These are phyloP conservation scores for Epistrophe grossulariae DNA, from an alignment of 2,888 invertebrate genomes.

Conservation along the genomic window DNA sequence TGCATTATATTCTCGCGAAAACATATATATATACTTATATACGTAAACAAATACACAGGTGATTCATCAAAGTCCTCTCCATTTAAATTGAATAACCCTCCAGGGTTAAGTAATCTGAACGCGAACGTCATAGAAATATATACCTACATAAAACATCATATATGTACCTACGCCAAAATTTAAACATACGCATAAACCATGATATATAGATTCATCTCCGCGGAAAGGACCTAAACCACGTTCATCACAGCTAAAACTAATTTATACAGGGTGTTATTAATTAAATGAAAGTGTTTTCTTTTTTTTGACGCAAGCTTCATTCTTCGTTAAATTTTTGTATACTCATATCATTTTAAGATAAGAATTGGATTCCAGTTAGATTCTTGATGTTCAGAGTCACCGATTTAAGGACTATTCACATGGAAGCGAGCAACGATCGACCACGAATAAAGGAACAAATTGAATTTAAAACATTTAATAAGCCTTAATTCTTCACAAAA, in stretches of 20 bases:
- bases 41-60: constrained; percentile 34
- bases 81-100: constrained; percentile 66
- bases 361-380: no score
- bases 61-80: constrained; percentile 66
- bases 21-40: neutral
- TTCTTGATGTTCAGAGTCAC: no score
- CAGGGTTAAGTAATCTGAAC: constrained; percentile 63
- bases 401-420: no score
- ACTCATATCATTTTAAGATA: no score
- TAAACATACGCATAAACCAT: neutral
- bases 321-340: no score
- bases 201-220: constrained; percentile 13
- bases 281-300: neutral
- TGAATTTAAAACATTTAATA: no score
- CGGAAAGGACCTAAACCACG: constrained; percentile 43
- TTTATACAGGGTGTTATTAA: neutral
- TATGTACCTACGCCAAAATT: no score
- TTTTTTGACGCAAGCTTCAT: neutral
- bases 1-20: constrained; percentile 13
- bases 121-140: constrained; percentile 27
- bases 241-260: neutral
- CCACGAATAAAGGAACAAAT: no score
- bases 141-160: no score
- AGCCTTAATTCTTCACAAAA: no score
- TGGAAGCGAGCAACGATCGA: no score